Evolutionary conservation across 2,888 invertebrate species (phyloP), one percentile per base, ranked within the genome.

Genomic region (Cerceris ruficornis): DNA sequence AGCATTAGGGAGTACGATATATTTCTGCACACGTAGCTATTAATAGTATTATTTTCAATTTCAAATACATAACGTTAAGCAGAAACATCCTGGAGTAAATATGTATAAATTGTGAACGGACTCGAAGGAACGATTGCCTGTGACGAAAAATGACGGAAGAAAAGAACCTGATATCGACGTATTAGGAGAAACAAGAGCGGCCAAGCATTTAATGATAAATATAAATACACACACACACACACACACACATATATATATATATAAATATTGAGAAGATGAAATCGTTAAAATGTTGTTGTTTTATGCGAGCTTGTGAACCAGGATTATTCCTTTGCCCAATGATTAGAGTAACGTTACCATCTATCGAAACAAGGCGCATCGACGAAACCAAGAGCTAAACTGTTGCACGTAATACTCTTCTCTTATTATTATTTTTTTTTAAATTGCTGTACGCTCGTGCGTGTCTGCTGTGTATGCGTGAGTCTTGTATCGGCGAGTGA

Each of bases 231-330:
- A 75, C 49, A 70, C 76, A 81, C 59, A 84, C 65, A 72, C 75
- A 66, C 74, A 80, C 65, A 76, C 69, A 77, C 68, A 75, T 61
- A 70, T 62, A 79, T 77, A 75, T 73, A 72, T 69, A 70, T 59
- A 75, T 69, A 75, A 69, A 78, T 58, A 72, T 76, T 77, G 69
- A 78, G 55, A 77, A 70, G 67, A 74, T 75, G 69, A 60, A 76
- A 70, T 83, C 83, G 77, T 86, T 85, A 43, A 80, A 72, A 77
- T 69, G 75, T 87, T 87, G 82, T 87, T 83, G 78, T 80, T 82
- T 87, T 83, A 77, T 81, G 83, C 81, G 80, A 85, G 75, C 82
- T 84, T 81, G 69, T 67, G 70, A 81, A 78, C 49, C 50, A 62
- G 68, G 28, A 80, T 49, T 77, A 83, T 78, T 86, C 69, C 70